Percentiles rank a stretch among this genome's conserved stretches.
Evolutionary conservation across 2,888 invertebrate species (phyloP).

Genomic region (Unio pictorum): DNA sequence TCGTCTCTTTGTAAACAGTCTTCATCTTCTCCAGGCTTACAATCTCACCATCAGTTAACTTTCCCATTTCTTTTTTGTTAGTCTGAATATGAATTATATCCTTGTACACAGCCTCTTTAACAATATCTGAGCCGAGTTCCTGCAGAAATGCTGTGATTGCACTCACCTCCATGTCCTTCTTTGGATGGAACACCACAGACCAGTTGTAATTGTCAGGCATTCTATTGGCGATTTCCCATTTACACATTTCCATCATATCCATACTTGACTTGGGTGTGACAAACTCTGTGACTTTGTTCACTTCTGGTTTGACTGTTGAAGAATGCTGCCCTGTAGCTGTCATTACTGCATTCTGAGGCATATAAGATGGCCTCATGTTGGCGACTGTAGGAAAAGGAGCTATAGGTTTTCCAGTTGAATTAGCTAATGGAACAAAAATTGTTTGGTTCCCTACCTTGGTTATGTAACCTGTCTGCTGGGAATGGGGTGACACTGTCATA

Average conservation of each 20-base stretch:
- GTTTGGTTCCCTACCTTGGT: slow-evolving; percentile 22
- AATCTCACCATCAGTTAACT: slow-evolving; percentile 75
- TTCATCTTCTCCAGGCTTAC: slow-evolving; percentile 81
- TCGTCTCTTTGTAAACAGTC: slow-evolving; percentile 56
- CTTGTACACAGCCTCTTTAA: slow-evolving; percentile 94
- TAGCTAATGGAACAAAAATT: slow-evolving; percentile 28
- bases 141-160: slow-evolving; percentile 86
- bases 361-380: no score
- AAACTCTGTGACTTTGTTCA: slow-evolving; percentile 19
- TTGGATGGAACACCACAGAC: slow-evolving; percentile 42
- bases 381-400: no score
- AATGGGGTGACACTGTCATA: no score
- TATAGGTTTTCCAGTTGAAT: background rate
- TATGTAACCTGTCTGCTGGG: slow-evolving; percentile 25
- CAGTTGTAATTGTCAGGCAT: slow-evolving; percentile 53
- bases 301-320: slow-evolving; percentile 2
- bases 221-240: slow-evolving; percentile 53
- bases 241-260: slow-evolving; percentile 55
- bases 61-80: slow-evolving; percentile 76
- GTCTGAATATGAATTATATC: slow-evolving; percentile 91
- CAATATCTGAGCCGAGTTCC: slow-evolving; percentile 90
- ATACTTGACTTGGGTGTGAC: slow-evolving; percentile 48
- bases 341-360: background rate
- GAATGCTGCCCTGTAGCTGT: slow-evolving; percentile 5
- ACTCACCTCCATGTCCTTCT: slow-evolving; percentile 49